These are phyloP conservation scores for Orthonevra nobilis DNA, from an alignment of 2,888 invertebrate species.

Conservation along the genomic window DNA sequence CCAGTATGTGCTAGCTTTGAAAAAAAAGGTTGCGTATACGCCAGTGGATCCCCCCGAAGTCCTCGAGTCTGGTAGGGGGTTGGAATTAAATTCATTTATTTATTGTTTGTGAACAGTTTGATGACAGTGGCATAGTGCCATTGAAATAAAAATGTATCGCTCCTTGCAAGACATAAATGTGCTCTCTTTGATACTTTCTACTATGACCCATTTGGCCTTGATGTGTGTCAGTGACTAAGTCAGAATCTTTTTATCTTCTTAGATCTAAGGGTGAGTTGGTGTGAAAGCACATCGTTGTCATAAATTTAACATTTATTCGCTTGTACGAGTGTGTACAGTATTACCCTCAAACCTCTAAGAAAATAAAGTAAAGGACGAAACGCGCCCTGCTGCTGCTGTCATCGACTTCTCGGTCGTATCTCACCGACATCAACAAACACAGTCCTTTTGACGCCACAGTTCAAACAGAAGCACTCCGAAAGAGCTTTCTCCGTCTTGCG, in stretches of 20 bases:
- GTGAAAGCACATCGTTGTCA: slow-evolving; percentile 44
- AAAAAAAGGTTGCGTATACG: slow-evolving; percentile 41
- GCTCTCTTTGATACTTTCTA: slow-evolving; percentile 24
- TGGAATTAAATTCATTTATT: slow-evolving; percentile 47
- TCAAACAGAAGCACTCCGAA: slow-evolving; percentile 17
- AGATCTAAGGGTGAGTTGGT: slow-evolving; percentile 28
- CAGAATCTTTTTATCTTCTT: slow-evolving; percentile 17
- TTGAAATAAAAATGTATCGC: slow-evolving; percentile 16
- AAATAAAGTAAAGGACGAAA: background rate
- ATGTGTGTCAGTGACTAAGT: slow-evolving; percentile 52
- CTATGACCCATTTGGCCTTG: slow-evolving; percentile 48
- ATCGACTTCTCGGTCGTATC: background rate
- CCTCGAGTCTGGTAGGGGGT: too few relatives aligned
- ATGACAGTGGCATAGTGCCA: slow-evolving; percentile 28
- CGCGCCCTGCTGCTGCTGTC: slow-evolving; percentile 3
- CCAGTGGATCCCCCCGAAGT: slow-evolving; percentile 10
- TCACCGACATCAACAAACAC: slow-evolving; percentile 15
- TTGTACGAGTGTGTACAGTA: slow-evolving; percentile 12
- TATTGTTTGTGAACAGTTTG: slow-evolving; percentile 44
- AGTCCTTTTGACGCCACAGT: slow-evolving; percentile 50
- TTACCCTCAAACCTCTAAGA: slow-evolving; percentile 4
- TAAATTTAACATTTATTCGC: slow-evolving; percentile 51
- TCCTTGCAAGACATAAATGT: slow-evolving; percentile 4
- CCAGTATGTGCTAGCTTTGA: background rate
- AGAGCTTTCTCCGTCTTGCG: slow-evolving; percentile 37